Evolutionary conservation across 2,797 vertebrate genomes (phyloP), one percentile per base, ranked within the genome.

Genomic region (Ctenosaura bakeri): DNA sequence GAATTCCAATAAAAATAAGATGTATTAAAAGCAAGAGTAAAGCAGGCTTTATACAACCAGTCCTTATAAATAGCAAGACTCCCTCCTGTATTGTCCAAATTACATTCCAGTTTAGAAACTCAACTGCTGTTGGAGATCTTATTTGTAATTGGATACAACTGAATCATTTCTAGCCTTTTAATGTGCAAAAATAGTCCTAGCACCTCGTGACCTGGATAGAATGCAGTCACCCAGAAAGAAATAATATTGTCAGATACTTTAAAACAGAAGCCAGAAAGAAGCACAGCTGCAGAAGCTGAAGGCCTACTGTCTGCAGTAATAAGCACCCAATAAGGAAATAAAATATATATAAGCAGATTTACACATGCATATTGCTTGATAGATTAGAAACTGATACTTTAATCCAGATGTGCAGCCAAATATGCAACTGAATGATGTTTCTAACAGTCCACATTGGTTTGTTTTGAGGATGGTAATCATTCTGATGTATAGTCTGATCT

Each of bases 191-290:
- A 8, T 77, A 77, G 85, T 52, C 38, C 24, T 86, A 4, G 38
- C 35, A n/a, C 42, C 56, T 76, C 35, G 8, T 42, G 54, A 42
- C 6, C n/a, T 74, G 6, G 52, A 29, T 71, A 69, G 35, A 86
- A 14, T 76, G n/a, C n/a, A 86, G 26, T 74, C n/a, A 69, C 66
- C 35, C 74, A 87, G 87, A 86, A 73, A 87, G 38, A 64, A 87
- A 35, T 7, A 8, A 62, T 18, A 86, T 78, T 66, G 73, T 78
- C 85, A 87, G 83, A 87, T 56, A 87, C 32, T 89, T 62, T 78
- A 29, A 50, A 90, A 64, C 38, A 80, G 78, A 54, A 88, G 87
- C 50, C 86, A 87, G 52, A 79, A 29, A 7, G 24, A 9, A 38
- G 88, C 29, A 85, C 16, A 78, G 7, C 32, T 64, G 26, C 3